phyloP scores from a whole-genome alignment of 2,888 invertebrate genomes.

The Scaptodrosophila latifasciaeformis region DNA sequence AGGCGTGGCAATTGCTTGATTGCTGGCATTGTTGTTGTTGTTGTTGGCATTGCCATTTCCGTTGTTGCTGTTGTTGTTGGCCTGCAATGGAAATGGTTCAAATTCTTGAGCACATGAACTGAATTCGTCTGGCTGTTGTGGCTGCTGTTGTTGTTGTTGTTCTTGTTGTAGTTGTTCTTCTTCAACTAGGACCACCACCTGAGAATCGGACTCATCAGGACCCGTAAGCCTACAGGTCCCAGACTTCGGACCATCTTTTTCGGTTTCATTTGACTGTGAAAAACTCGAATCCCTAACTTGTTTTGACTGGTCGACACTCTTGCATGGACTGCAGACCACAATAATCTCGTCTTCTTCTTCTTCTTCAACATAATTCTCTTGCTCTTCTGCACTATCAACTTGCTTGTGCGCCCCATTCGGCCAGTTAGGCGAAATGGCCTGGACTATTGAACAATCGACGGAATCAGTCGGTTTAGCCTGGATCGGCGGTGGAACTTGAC shows the following conservation, averaged over 20 bases:
- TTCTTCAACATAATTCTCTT: conserved; percentile 12
- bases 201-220: neutral
- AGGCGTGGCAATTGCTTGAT: conserved; percentile 28
- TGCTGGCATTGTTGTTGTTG: conserved; percentile 28
- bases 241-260: no score
- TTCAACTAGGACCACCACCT: no score
- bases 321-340: conserved; percentile 49
- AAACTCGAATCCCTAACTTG: no score
- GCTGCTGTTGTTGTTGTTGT: neutral
- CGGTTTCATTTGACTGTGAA: no score
- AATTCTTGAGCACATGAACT: conserved; percentile 26
- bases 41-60: conserved; percentile 17
- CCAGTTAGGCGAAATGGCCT: no score
- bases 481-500: no score
- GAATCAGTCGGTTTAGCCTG: no score
- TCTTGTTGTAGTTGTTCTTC: neutral
- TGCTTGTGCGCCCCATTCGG: no score
- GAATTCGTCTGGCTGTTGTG: conserved; percentile 4
- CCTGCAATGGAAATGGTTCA: conserved; percentile 52
- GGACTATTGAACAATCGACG: no score
- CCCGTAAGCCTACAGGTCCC: neutral
- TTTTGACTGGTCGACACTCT: neutral
- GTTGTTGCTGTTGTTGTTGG: conserved; percentile 44
- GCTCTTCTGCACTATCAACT: no score
- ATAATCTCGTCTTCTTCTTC: conserved; percentile 50